phyloP scores from a whole-genome alignment of 2,797 vertebrate genomes.

The Balearica regulorum region DNA sequence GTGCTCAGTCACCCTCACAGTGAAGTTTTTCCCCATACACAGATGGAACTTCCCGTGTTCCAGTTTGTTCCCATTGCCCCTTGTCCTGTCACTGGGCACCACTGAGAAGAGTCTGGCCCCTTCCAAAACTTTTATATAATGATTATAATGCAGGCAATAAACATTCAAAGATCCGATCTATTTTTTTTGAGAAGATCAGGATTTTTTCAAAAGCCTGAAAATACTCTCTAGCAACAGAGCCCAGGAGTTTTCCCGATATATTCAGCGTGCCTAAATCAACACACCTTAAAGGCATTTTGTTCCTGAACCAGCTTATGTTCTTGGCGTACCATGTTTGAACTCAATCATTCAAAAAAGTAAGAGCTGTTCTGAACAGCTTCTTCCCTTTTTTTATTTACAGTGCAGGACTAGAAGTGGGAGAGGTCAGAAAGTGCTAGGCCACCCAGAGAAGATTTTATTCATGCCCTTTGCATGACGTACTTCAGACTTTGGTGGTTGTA shows the following conservation, averaged over 20 bases:
- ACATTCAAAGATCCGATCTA: accelerated
- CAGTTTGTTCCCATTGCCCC: too few species aligned
- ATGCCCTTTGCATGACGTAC: background rate
- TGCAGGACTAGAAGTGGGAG: background rate
- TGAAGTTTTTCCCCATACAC: too few species aligned
- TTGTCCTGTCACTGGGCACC: too few species aligned
- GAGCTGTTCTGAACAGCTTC: background rate
- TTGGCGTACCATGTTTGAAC: background rate
- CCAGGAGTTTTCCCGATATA: background rate
- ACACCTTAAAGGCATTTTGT: background rate
- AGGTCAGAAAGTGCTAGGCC: background rate
- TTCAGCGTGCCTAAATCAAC: background rate
- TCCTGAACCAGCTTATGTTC: background rate
- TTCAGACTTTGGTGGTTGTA: background rate
- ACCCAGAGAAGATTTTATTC: background rate
- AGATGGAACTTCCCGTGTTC: too few species aligned
- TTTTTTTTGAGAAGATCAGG: background rate
- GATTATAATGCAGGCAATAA: background rate
- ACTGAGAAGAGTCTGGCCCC: too few species aligned
- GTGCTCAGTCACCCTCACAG: too few species aligned
- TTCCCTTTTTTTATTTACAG: background rate
- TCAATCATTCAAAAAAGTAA: background rate
- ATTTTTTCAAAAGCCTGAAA: background rate
- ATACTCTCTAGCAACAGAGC: background rate
- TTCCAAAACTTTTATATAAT: background rate